Evolutionary conservation across 2,113 vertebrate species (phyloP), one percentile per base, ranked within the genome.

Genomic region (Caloenas nicobarica): DNA sequence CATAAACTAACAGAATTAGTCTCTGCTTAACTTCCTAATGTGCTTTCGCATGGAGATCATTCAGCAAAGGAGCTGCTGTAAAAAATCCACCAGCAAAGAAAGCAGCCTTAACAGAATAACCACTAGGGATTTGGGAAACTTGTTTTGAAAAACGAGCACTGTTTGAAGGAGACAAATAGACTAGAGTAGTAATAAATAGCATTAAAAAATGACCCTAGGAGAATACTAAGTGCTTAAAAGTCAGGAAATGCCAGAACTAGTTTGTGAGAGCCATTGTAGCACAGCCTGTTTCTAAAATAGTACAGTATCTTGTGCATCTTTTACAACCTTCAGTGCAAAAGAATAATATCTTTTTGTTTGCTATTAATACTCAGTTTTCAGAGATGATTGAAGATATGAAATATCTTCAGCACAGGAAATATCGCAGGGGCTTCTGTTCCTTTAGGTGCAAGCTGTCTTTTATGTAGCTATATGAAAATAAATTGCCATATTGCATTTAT

Each of bases 171-270:
- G 74, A 78, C 53, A 89, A 80, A 81, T 34, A 88, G 64, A 46
- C 40, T 34, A 61, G n/a, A 13, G 0, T n/a, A 25, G 74, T 65
- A 88, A 93, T 58, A 93, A 94, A 90, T 80, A 90, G 79, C 90
- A 66, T 87, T 77, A 7, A 46, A 50, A 94, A 86, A n/a, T 84
- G 51, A 74, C 95, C 56, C 74, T 93, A 96, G 79, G 61, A 89
- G 82, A 94, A 87, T 77, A 72, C 26, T 72, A 82, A 95, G 81
- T 94, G 71, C 90, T 86, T 93, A 60, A 40, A 91, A 93, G 86
- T 80, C 88, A 94, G 95, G 85, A 97, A 95, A 88, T 94, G 66
- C 92, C 79, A 65, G 54, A 76, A 81, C n/a, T 82, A 19, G 61
- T 82, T 87, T 76, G 38, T 5, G 18, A 87, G 65, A 72, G 48